A percentile compares a stretch with the other conserved stretches of the same genome.
These are phyloP conservation scores for Lutraria rhynchaena DNA, from an alignment of 1,140 invertebrate species.

Conservation along the genomic window DNA sequence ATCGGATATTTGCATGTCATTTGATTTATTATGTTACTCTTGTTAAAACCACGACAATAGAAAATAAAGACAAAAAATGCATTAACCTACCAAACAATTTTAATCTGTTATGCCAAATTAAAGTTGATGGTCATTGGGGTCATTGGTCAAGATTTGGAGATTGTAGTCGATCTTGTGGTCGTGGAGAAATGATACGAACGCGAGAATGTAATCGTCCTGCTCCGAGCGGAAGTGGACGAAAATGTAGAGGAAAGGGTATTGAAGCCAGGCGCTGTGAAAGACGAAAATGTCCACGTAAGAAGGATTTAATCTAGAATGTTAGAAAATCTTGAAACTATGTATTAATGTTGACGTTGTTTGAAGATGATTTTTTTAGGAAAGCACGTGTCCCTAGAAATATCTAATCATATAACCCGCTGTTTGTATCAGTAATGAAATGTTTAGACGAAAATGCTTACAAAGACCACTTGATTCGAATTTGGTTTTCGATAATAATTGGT, in stretches of 20 bases:
- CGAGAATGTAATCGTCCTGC: conserved; percentile 85
- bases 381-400: too few relatives aligned
- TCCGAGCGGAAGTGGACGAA: conserved; percentile 55
- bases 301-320: too few relatives aligned
- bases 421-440: too few relatives aligned
- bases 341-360: too few relatives aligned
- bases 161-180: conserved; percentile 86
- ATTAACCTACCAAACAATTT: background rate
- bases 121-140: conserved; percentile 85
- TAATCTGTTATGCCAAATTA: conserved; percentile 25
- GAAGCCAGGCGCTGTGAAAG: conserved; percentile 52
- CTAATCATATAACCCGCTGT: too few relatives aligned
- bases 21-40: background rate
- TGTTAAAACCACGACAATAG: background rate
- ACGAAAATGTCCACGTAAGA: conserved; percentile 52
- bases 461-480: too few relatives aligned
- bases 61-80: background rate
- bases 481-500: too few relatives aligned
- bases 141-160: conserved; percentile 85
- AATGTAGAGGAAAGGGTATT: conserved; percentile 40
- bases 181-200: conserved; percentile 85
- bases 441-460: too few relatives aligned
- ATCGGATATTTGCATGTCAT: too few relatives aligned
- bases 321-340: too few relatives aligned
- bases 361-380: too few relatives aligned